Evolutionary conservation across 2,113 vertebrate species (phyloP).

Genomic region (Gasterosteus aculeatus): DNA sequence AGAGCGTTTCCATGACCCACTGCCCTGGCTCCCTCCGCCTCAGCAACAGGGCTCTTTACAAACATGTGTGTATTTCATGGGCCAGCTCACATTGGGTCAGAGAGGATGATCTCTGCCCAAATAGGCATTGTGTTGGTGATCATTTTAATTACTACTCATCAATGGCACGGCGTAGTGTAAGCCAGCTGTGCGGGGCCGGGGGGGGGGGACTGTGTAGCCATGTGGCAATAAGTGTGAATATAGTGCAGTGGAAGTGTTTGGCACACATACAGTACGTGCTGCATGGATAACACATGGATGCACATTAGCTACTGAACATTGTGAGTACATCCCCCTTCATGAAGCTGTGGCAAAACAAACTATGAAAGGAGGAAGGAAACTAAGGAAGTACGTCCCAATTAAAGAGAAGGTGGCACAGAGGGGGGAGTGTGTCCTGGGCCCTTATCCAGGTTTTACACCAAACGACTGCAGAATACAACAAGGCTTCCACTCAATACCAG

Average conservation of each 20-base stretch:
- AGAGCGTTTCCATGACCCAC: constrained; percentile 41
- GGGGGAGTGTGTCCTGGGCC: background rate
- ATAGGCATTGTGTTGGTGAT: constrained; percentile 49
- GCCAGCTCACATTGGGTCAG: constrained; percentile 54
- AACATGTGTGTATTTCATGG: constrained; percentile 63
- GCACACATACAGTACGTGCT: constrained; percentile 55
- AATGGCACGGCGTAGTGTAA: constrained; percentile 23
- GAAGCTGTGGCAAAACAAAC: background rate
- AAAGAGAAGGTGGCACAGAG: background rate
- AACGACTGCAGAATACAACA: no score
- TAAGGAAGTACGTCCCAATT: constrained; percentile 6
- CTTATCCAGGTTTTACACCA: no score
- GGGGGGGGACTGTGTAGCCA: constrained; percentile 2
- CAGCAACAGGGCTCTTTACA: constrained; percentile 39
- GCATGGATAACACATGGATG: constrained; percentile 43
- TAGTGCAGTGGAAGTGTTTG: constrained; percentile 58
- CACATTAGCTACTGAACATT: constrained; percentile 30
- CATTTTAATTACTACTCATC: constrained; percentile 60
- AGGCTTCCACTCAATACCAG: no score
- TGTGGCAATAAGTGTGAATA: constrained; percentile 63
- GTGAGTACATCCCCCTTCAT: constrained; percentile 19
- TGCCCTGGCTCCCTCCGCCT: constrained; percentile 33
- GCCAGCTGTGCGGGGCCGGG: constrained; percentile 56
- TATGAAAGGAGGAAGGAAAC: background rate
- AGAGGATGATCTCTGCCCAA: constrained; percentile 49